A percentile compares a stretch with the other conserved stretches of the same genome.
These are phyloP conservation scores for Scaptomyza tumidula DNA, from an alignment of 2,888 invertebrate species.

Conservation along the genomic window DNA sequence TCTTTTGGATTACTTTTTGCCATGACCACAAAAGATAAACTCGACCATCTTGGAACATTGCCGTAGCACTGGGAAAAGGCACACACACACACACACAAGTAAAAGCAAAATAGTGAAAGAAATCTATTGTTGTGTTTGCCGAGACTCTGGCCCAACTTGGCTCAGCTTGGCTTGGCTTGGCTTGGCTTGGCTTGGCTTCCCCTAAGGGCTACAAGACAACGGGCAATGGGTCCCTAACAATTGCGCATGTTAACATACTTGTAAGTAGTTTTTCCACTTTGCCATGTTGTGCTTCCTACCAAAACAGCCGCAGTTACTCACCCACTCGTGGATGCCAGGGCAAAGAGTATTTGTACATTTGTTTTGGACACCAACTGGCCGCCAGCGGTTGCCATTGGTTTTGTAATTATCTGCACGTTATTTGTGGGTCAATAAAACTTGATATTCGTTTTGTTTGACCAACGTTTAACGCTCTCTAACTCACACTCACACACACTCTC, in stretches of 20 bases:
- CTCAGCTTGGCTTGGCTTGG: conserved; percentile 19
- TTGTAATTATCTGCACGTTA: conserved; percentile 80
- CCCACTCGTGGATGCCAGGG: conserved; percentile 23
- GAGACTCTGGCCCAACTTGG: conserved; percentile 3
- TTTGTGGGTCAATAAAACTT: conserved; percentile 80
- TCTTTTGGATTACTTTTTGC: conserved; percentile 78
- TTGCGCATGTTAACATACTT: conserved; percentile 80
- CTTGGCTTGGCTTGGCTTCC: conserved; percentile 34
- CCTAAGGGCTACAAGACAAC: conserved; percentile 58
- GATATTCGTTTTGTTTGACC: conserved; percentile 69
- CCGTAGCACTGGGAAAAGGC: conserved; percentile 39
- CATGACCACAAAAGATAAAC: conserved; percentile 79
- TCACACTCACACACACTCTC: background rate
- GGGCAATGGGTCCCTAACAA: conserved; percentile 54
- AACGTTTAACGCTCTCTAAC: conserved; percentile 40
- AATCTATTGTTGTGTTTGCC: conserved; percentile 53
- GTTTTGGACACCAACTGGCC: conserved; percentile 62
- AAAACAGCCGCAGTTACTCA: conserved; percentile 20
- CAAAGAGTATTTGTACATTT: conserved; percentile 54
- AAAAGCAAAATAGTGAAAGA: conserved; percentile 46
- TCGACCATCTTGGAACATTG: conserved; percentile 68
- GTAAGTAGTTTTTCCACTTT: conserved; percentile 78
- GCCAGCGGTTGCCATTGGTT: conserved; percentile 68
- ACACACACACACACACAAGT: conserved; percentile 15
- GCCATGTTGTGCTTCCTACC: conserved; percentile 53